Conservation (phyloP, 1,140 invertebrate species). For the Amphibalanus amphitrite region DNA sequence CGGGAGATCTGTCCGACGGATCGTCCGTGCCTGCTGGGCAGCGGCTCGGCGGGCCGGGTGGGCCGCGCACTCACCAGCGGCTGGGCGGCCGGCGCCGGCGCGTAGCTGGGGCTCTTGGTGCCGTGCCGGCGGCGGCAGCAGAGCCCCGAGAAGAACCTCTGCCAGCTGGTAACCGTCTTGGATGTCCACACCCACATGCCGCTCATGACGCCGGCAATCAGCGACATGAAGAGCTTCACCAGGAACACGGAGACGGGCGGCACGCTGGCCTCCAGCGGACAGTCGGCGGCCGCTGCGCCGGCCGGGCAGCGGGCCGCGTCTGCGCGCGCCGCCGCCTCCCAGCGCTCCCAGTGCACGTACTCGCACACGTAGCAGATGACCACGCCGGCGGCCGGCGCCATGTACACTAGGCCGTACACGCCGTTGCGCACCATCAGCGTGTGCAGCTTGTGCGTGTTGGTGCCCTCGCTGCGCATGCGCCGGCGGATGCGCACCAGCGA, state of each 20-base stretch:
- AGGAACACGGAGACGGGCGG: slow-evolving; percentile 45
- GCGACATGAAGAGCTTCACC: slow-evolving; percentile 89
- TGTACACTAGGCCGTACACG: slow-evolving; percentile 28
- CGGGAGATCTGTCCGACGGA: background rate
- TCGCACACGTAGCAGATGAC: slow-evolving; percentile 90
- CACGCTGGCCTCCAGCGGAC: slow-evolving; percentile 25
- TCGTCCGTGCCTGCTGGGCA: background rate
- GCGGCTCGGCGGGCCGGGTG: background rate
- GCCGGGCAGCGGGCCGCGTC: slow-evolving; percentile 7
- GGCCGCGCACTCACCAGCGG: background rate
- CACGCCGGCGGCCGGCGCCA: slow-evolving; percentile 23
- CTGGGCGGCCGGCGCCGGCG: background rate
- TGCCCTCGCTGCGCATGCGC: slow-evolving; percentile 18
- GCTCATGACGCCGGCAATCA: slow-evolving; percentile 94
- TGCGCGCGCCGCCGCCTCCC: slow-evolving; percentile 41
- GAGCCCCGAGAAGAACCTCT: slow-evolving; percentile 11
- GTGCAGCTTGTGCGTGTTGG: slow-evolving; percentile 87
- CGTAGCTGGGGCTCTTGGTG: slow-evolving; percentile 3
- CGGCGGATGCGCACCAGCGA: slow-evolving; percentile 50
- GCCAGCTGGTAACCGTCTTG: slow-evolving; percentile 54
- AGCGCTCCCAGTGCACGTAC: slow-evolving; percentile 39
- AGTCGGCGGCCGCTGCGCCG: slow-evolving; percentile 17
- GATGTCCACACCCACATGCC: slow-evolving; percentile 96
- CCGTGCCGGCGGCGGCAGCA: slow-evolving; percentile 9
- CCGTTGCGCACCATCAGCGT: slow-evolving; percentile 96